Conservation (phyloP, 2,797 vertebrate species). For the Spheniscus humboldti region DNA sequence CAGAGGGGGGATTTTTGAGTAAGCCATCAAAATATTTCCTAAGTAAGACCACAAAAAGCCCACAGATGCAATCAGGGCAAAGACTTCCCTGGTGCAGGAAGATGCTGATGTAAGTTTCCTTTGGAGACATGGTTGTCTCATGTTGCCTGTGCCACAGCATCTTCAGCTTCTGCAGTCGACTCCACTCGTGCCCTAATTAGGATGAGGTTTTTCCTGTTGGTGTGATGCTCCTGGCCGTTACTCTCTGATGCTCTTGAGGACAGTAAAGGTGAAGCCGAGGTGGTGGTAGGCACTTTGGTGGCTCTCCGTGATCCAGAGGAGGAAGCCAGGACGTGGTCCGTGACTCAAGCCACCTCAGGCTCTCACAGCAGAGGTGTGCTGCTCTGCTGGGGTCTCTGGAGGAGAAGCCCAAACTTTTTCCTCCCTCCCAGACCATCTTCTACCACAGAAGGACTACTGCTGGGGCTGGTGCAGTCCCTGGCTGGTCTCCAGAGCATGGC, state of each 20-base stretch:
- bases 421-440: background rate
- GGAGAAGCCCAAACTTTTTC: background rate
- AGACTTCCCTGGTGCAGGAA: background rate
- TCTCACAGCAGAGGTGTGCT: background rate
- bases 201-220: constrained; percentile 28
- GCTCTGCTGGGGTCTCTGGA: background rate
- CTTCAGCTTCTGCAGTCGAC: constrained; percentile 11
- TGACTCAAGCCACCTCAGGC: background rate
- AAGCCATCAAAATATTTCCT: background rate
- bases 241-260: too few relatives aligned
- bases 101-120: background rate
- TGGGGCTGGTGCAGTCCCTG: background rate
- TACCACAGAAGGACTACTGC: background rate
- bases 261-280: background rate
- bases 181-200: background rate
- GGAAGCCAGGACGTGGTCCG: background rate
- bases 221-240: background rate
- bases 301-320: background rate
- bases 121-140: background rate
- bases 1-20: background rate
- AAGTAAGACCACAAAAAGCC: background rate
- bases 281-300: background rate
- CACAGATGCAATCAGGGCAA: background rate
- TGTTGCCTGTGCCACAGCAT: background rate
- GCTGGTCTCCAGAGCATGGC: background rate